These are phyloP conservation scores for Prietella phreatophila DNA, from an alignment of 2,113 vertebrate species.

Conservation along the genomic window DNA sequence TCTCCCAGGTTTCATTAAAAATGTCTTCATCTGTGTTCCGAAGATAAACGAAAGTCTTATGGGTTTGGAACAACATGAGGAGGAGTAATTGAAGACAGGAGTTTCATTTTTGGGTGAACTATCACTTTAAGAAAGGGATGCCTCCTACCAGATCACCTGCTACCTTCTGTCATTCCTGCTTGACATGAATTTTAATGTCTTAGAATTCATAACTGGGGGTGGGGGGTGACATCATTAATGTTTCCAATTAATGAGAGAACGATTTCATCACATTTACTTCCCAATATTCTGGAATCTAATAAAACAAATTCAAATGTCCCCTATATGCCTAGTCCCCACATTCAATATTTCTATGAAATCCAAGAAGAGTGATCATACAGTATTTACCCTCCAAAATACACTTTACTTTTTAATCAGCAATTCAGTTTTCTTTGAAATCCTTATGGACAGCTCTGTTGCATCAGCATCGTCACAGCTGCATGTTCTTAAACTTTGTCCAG, in stretches of 20 bases:
- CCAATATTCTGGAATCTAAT: background rate
- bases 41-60: no score
- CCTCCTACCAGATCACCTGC: background rate
- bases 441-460: background rate
- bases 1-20: no score
- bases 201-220: background rate
- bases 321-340: background rate
- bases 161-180: background rate
- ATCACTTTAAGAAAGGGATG: background rate
- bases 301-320: background rate
- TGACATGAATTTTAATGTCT: background rate
- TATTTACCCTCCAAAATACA: background rate
- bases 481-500: background rate
- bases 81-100: no score
- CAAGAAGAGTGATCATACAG: background rate
- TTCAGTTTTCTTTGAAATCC: background rate
- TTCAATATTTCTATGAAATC: background rate
- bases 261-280: background rate
- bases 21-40: no score
- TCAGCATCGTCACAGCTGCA: background rate
- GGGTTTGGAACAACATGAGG: no score
- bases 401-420: background rate
- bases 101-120: no score
- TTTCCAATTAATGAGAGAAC: background rate
- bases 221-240: no score